These are phyloP conservation scores for Choreutis nemorana DNA, from an alignment of 2,888 invertebrate species.

Conservation along the genomic window DNA sequence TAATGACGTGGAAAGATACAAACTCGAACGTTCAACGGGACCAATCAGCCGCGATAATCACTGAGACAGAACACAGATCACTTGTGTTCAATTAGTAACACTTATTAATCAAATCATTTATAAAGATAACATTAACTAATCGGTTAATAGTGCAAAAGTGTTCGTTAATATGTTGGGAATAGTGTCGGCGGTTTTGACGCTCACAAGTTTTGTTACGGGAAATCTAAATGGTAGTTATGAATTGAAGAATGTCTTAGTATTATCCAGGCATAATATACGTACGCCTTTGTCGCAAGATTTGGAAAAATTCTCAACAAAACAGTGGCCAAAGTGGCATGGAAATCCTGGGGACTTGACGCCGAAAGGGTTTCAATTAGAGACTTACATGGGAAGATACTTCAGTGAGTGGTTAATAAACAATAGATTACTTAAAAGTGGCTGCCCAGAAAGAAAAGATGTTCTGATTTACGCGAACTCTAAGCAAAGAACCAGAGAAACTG, in stretches of 20 bases:
- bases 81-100: too few species aligned
- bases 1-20: too few species aligned
- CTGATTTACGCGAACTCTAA: conserved; percentile 35
- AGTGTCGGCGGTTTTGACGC: not conserved
- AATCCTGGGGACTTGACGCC: conserved; percentile 28
- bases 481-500: conserved; percentile 35
- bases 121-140: too few species aligned
- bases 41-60: too few species aligned
- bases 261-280: conserved; percentile 41
- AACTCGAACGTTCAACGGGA: too few species aligned
- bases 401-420: conserved; percentile 27
- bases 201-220: conserved; percentile 5
- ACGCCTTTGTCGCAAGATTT: conserved; percentile 28
- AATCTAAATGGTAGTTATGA: conserved; percentile 8
- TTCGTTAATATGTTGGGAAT: not conserved
- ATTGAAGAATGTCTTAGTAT: conserved; percentile 30
- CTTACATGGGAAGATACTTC: conserved; percentile 36
- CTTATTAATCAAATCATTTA: too few species aligned
- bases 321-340: conserved; percentile 30
- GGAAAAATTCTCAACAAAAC: conserved; percentile 21
- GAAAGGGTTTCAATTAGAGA: conserved; percentile 38
- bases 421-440: conserved; percentile 21
- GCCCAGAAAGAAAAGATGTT: conserved; percentile 23
- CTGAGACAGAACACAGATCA: too few species aligned
- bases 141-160: not conserved